phyloP scores from a whole-genome alignment of 2,797 vertebrate species.

The Gallinago solitaria region DNA sequence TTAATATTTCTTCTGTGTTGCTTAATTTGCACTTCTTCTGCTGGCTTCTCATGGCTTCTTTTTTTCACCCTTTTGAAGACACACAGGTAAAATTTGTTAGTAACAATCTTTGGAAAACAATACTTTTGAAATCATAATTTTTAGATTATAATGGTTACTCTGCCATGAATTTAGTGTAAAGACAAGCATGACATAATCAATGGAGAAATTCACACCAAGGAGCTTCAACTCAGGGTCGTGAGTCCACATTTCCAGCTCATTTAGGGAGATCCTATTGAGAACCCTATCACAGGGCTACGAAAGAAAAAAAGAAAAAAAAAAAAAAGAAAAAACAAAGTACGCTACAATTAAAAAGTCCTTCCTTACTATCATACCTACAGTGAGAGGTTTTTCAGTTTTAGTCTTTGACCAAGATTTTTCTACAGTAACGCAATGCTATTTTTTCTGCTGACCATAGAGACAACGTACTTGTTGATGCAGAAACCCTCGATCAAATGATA shows the following conservation, averaged over 20 bases:
- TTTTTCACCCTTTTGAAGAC: neutral
- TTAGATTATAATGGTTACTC: neutral
- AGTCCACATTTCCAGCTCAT: neutral
- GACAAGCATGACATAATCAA: neutral
- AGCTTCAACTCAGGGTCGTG: neutral
- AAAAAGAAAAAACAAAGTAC: neutral
- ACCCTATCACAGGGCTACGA: neutral
- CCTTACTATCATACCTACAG: neutral
- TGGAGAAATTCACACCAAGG: neutral
- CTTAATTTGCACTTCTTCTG: conserved; percentile 23
- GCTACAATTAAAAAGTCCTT: neutral
- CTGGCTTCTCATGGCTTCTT: neutral
- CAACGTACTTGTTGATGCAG: neutral
- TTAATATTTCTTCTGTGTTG: conserved; percentile 40
- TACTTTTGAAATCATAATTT: neutral
- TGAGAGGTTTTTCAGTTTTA: neutral
- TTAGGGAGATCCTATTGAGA: neutral
- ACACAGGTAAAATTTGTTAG: neutral
- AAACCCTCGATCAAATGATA: neutral
- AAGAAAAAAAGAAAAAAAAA: neutral
- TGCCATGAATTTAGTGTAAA: neutral
- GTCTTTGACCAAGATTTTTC: neutral
- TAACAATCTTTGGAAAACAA: neutral
- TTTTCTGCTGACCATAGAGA: neutral
- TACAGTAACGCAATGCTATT: fast-evolving